Evolutionary conservation across 2,113 vertebrate genomes (phyloP).

Genomic region (Collichthys lucidus): DNA sequence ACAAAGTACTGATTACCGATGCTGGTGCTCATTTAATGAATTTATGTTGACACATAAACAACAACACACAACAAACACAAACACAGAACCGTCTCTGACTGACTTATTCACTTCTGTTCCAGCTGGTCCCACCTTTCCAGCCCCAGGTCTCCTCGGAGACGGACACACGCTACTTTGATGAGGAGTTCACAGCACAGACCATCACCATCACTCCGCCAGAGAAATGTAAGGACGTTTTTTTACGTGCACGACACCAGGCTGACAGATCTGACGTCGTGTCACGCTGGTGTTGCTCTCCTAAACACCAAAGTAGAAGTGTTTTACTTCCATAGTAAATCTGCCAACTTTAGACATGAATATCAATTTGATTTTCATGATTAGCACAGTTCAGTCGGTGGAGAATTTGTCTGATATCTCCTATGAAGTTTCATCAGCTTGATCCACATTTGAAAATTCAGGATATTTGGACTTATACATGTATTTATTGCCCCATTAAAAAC

Average conservation of each 20-base stretch:
- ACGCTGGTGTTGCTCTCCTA: too few relatives aligned
- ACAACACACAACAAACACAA: too few relatives aligned
- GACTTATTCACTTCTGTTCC: conserved; percentile 31
- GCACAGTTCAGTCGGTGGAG: too few relatives aligned
- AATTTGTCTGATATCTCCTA: too few relatives aligned
- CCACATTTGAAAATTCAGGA: not conserved
- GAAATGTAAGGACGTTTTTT: conserved; percentile 69
- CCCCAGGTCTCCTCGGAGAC: conserved; percentile 85
- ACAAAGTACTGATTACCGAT: too few relatives aligned
- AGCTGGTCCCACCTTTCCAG: conserved; percentile 84
- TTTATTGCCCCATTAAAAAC: too few relatives aligned
- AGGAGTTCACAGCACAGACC: conserved; percentile 87
- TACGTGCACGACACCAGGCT: not conserved
- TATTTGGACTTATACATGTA: not conserved
- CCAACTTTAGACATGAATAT: too few relatives aligned
- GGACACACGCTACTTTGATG: conserved; percentile 87
- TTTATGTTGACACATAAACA: too few relatives aligned
- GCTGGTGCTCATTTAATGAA: too few relatives aligned
- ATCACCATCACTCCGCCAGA: conserved; percentile 87
- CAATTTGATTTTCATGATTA: too few relatives aligned
- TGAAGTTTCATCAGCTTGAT: too few relatives aligned
- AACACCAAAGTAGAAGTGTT: not conserved
- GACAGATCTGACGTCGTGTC: not conserved
- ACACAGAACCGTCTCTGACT: too few relatives aligned
- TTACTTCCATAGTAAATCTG: not conserved